A percentile compares a stretch with the other conserved stretches of the same genome.
Evolutionary conservation across 2,888 invertebrate genomes (phyloP).

Genomic region (Leucoptera coffeella): DNA sequence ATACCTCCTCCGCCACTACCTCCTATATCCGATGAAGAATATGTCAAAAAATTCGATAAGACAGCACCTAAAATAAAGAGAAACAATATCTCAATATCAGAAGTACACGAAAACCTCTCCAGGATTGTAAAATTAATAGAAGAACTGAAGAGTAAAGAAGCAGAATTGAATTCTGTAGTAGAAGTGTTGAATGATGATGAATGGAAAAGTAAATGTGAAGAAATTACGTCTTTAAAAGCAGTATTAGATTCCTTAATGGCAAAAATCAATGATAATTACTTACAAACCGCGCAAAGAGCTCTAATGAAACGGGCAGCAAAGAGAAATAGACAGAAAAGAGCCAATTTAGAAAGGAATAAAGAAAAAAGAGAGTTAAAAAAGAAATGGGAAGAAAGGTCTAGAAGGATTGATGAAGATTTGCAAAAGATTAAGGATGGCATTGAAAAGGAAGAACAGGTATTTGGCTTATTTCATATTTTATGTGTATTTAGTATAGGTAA

Average conservation of each 20-base stretch:
- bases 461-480: no score
- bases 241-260: conserved; percentile 27
- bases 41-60: conserved; percentile 17
- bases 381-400: conserved; percentile 42
- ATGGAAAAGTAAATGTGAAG: conserved; percentile 48
- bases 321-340: conserved; percentile 36
- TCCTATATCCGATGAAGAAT: conserved; percentile 16
- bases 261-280: conserved; percentile 25
- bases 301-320: conserved; percentile 40
- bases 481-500: no score
- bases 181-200: conserved; percentile 36
- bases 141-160: conserved; percentile 19
- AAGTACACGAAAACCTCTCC: conserved; percentile 14
- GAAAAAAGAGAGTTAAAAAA: conserved; percentile 27
- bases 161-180: conserved; percentile 26
- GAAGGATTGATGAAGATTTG: conserved; percentile 62
- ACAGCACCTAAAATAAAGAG: conserved; percentile 5
- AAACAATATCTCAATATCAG: conserved; percentile 13
- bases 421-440: conserved; percentile 58
- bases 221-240: conserved; percentile 39
- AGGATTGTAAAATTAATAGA: conserved; percentile 13
- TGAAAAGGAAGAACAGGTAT: conserved; percentile 55
- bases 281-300: conserved; percentile 27
- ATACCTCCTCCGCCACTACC: conserved; percentile 16
- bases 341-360: conserved; percentile 18